These are phyloP conservation scores for Sclerurus mexicanus DNA, from an alignment of 2,113 vertebrate genomes.

Conservation along the genomic window DNA sequence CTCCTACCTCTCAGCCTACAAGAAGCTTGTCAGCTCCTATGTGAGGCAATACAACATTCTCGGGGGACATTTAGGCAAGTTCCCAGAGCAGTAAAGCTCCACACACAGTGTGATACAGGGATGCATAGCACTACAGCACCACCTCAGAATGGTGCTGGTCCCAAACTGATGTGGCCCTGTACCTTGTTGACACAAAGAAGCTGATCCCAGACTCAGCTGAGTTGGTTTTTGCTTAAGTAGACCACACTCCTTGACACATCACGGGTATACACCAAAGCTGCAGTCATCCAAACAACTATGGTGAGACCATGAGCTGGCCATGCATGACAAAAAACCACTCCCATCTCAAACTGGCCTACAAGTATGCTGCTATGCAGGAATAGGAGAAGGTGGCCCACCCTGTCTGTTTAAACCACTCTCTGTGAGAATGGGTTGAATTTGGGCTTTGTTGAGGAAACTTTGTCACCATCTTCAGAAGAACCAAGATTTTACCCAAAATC, in stretches of 20 bases:
- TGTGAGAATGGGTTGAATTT: neutral
- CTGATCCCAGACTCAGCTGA: neutral
- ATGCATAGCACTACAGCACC: neutral
- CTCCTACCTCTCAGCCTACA: neutral
- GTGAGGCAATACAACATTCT: accelerated
- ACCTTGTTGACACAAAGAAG: accelerated
- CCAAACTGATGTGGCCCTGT: too few relatives aligned
- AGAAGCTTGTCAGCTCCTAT: neutral
- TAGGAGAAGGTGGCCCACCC: neutral
- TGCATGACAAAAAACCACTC: accelerated
- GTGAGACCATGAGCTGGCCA: neutral
- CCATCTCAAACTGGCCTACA: neutral
- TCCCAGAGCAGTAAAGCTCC: neutral
- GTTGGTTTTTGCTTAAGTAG: neutral
- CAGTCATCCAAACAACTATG: neutral
- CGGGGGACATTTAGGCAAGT: neutral
- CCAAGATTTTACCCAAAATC: neutral
- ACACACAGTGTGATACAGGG: accelerated
- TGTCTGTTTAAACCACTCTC: neutral
- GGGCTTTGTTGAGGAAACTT: neutral
- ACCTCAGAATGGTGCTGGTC: neutral
- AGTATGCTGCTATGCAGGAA: neutral
- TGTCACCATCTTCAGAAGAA: neutral
- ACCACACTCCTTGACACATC: accelerated
- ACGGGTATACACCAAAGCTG: neutral